Percentiles rank a stretch among this genome's conserved stretches.
Evolutionary conservation across 2,797 vertebrate species (phyloP).

Genomic region (Sebastolobus altivelis): DNA sequence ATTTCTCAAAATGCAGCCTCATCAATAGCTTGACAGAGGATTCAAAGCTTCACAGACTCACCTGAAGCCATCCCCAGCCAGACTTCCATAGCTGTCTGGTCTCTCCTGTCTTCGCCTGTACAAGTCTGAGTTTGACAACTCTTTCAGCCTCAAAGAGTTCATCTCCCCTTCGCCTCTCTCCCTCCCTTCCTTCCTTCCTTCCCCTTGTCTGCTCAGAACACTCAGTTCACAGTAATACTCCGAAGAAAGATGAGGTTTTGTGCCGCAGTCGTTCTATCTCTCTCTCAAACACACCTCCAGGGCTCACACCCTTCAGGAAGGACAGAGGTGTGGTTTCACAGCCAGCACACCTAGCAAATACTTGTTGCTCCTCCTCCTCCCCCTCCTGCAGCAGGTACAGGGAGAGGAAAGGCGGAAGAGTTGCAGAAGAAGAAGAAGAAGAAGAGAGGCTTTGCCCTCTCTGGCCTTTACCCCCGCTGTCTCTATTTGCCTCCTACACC

Average conservation of each 20-base stretch:
- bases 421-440: neutral
- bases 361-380: slow-evolving; percentile 44
- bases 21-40: neutral
- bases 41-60: slow-evolving; percentile 64
- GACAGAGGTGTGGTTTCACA: slow-evolving; percentile 73
- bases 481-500: slow-evolving; percentile 47
- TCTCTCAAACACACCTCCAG: slow-evolving; percentile 65
- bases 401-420: slow-evolving; percentile 21
- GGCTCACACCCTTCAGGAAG: slow-evolving; percentile 58
- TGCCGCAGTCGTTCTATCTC: slow-evolving; percentile 19
- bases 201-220: slow-evolving; percentile 10
- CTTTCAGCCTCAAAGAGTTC: slow-evolving; percentile 93
- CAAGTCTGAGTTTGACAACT: slow-evolving; percentile 93
- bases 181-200: slow-evolving; percentile 39
- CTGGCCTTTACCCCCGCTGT: slow-evolving; percentile 14
- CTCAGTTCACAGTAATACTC: slow-evolving; percentile 24
- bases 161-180: slow-evolving; percentile 78
- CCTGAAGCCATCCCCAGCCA: slow-evolving; percentile 86
- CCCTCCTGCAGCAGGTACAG: slow-evolving; percentile 70
- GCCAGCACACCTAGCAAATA: slow-evolving; percentile 73
- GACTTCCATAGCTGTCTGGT: slow-evolving; percentile 82
- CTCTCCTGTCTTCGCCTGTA: slow-evolving; percentile 93
- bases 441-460: slow-evolving; percentile 18
- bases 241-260: slow-evolving; percentile 15
- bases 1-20: neutral